Percentiles rank a stretch among this genome's conserved stretches.
Evolutionary conservation across 2,797 vertebrate genomes (phyloP).

Genomic region (Rousettus madagascariensis): DNA sequence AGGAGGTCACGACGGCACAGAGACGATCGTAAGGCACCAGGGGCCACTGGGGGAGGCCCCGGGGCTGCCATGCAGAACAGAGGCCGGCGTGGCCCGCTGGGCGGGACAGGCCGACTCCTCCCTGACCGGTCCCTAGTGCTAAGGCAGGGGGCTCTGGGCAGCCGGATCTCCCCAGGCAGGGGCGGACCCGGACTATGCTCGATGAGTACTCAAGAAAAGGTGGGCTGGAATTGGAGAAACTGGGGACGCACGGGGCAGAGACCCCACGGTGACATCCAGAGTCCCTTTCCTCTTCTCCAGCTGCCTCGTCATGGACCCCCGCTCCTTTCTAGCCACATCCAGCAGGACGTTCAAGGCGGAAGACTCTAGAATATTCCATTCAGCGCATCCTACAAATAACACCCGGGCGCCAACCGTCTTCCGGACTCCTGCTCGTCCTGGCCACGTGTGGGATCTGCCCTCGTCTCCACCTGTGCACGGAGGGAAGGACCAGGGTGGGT

Average conservation of each 20-base stretch:
- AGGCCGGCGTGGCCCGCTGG: not conserved
- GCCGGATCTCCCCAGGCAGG: accelerated
- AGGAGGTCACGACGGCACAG: not conserved
- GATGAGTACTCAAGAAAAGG: accelerated
- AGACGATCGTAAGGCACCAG: not conserved
- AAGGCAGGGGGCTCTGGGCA: accelerated
- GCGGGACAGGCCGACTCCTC: not conserved
- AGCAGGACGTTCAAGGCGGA: not conserved
- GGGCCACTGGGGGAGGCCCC: not conserved
- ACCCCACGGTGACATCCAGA: accelerated
- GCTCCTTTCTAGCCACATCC: not conserved
- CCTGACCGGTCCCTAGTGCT: not conserved
- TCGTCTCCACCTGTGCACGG: no score
- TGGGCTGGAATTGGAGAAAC: not conserved
- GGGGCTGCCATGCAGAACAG: not conserved
- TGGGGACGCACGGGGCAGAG: accelerated
- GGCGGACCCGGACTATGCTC: accelerated
- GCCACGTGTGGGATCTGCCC: accelerated
- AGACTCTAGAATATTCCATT: not conserved
- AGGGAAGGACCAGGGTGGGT: no score
- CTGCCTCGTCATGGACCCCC: not conserved
- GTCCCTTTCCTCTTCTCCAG: not conserved
- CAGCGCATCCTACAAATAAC: no score
- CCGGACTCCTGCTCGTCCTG: not conserved
- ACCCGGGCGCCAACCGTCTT: accelerated